phyloP scores from a whole-genome alignment of 2,888 invertebrate genomes.

The Imbricaverruca yamaguchii region DNA sequence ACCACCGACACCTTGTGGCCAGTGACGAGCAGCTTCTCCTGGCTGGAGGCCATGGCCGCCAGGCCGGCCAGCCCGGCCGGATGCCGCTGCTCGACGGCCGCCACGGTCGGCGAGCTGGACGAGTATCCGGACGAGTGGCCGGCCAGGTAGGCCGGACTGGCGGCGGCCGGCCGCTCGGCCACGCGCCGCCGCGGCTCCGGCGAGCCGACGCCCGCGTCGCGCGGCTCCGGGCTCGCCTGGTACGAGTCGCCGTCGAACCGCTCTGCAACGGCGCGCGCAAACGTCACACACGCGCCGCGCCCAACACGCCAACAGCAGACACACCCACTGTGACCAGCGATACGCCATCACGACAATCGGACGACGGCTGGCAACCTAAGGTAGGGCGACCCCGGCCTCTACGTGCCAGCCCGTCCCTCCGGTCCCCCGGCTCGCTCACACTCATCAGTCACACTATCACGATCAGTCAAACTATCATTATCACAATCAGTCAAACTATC shows the following conservation, averaged over 20 bases:
- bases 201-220: background rate
- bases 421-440: too few relatives aligned
- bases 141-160: constrained; percentile 3
- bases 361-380: too few relatives aligned
- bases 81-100: background rate
- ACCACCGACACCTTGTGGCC: constrained; percentile 8
- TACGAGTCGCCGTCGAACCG: background rate
- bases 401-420: too few relatives aligned
- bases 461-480: too few relatives aligned
- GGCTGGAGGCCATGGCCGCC: constrained; percentile 18
- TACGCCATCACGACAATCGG: too few relatives aligned
- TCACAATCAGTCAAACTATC: too few relatives aligned
- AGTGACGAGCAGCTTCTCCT: constrained; percentile 1
- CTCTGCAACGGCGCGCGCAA: background rate
- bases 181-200: constrained; percentile 11
- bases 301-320: background rate
- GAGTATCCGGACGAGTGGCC: constrained; percentile 18
- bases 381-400: too few relatives aligned
- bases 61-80: background rate
- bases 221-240: constrained; percentile 15
- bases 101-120: constrained; percentile 15
- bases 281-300: background rate
- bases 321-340: background rate
- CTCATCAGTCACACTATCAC: too few relatives aligned
- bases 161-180: constrained; percentile 1